Evolutionary conservation across 1,140 invertebrate species (phyloP).

Genomic region (Solenopsis invicta): DNA sequence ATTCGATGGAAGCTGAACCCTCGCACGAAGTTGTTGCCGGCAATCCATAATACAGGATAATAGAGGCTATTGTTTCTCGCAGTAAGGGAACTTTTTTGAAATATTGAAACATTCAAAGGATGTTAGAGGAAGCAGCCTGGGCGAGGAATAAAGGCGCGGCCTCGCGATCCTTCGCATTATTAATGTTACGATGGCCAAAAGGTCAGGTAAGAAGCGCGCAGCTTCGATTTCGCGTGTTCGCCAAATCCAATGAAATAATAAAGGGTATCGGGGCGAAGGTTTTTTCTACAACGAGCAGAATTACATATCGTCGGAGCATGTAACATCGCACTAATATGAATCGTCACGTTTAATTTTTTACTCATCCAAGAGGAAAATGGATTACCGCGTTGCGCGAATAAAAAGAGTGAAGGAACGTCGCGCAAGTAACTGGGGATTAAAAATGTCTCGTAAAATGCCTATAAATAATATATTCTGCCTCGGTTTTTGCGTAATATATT

Average conservation of each 20-base stretch:
- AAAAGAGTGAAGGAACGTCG: neutral
- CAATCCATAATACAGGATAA: constrained; percentile 70
- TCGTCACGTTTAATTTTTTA: constrained; percentile 3
- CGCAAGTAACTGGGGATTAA: neutral
- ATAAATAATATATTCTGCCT: constrained; percentile 8
- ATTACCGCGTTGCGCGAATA: neutral
- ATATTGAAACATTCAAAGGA: constrained; percentile 64
- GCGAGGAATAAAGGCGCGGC: constrained; percentile 27
- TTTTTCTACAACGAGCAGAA: neutral
- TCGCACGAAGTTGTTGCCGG: constrained; percentile 27
- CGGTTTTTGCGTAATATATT: constrained; percentile 8
- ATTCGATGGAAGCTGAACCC: constrained; percentile 26
- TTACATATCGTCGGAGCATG: neutral
- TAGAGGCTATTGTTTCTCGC: constrained; percentile 66
- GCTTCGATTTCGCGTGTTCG: constrained; percentile 38
- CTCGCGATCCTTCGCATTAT: constrained; percentile 64
- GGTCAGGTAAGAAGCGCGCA: neutral
- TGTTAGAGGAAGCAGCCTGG: constrained; percentile 50
- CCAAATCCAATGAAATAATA: constrained; percentile 59
- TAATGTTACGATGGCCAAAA: constrained; percentile 65
- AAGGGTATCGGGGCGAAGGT: neutral
- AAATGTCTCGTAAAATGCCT: constrained; percentile 12
- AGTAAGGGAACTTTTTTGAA: constrained; percentile 56
- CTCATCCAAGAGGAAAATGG: neutral
- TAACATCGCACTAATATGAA: neutral